phyloP scores from a whole-genome alignment of 1,140 invertebrate genomes.

The Lutraria rhynchaena region DNA sequence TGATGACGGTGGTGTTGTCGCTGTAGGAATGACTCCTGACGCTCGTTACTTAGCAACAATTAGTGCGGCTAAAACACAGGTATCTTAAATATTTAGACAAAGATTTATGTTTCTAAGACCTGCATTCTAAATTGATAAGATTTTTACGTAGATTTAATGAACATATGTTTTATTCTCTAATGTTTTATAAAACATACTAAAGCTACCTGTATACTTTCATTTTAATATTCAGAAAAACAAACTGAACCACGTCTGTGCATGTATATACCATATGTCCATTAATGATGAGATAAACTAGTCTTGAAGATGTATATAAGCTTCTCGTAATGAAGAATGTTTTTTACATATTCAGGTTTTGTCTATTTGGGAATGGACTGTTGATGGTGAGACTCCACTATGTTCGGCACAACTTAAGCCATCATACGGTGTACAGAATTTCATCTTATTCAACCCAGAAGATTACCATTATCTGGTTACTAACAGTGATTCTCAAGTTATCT shows the following conservation, averaged over 20 bases:
- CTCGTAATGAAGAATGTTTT: no score
- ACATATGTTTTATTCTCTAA: no score
- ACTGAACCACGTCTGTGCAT: no score
- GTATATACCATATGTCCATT: no score
- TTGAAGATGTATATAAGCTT: no score
- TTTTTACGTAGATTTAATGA: no score
- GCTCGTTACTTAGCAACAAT: slow-evolving; percentile 81
- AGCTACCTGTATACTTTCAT: no score
- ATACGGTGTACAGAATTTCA: slow-evolving; percentile 79
- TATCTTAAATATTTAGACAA: slow-evolving; percentile 54
- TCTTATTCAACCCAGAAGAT: slow-evolving; percentile 81
- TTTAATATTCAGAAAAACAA: no score
- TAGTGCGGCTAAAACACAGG: slow-evolving; percentile 79
- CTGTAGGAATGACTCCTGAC: slow-evolving; percentile 80
- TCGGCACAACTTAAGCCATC: slow-evolving; percentile 76
- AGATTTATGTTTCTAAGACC: no score
- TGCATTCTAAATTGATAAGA: no score
- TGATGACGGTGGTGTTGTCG: slow-evolving; percentile 78
- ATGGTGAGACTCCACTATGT: slow-evolving; percentile 79
- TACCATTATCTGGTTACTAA: slow-evolving; percentile 80
- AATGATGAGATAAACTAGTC: no score
- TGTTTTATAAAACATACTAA: no score
- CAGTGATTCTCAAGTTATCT: slow-evolving; percentile 81
- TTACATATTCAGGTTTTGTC: slow-evolving; percentile 72
- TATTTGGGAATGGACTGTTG: slow-evolving; percentile 83